Conservation (phyloP, 2,888 invertebrate species). For the Amiota minor region DNA sequence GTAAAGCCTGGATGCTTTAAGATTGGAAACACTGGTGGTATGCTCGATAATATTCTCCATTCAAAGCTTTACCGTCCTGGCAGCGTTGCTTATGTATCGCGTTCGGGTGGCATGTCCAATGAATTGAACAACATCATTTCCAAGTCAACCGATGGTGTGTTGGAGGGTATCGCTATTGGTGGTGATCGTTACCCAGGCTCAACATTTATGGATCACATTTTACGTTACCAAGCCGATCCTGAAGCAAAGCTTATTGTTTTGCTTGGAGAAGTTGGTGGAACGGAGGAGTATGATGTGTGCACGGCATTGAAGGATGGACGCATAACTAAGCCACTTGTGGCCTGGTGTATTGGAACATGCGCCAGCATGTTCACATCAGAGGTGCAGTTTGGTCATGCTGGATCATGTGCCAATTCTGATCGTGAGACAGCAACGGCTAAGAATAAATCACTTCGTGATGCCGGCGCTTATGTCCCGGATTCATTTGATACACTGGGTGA, state of each 20-base stretch:
- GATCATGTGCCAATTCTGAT: constrained; percentile 96
- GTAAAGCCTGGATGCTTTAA: constrained; percentile 99
- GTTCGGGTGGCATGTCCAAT: constrained; percentile 99
- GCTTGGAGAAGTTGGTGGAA: constrained; percentile 98
- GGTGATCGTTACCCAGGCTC: constrained; percentile 99
- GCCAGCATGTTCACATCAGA: constrained; percentile 89
- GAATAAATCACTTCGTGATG: constrained; percentile 86
- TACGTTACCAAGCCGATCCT: constrained; percentile 86
- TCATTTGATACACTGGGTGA: constrained; percentile 95
- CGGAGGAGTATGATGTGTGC: constrained; percentile 97
- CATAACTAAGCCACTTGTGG: constrained; percentile 94
- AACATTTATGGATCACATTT: constrained; percentile 97
- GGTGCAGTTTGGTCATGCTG: constrained; percentile 99
- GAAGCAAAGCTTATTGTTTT: constrained; percentile 95
- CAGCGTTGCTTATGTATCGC: constrained; percentile 97
- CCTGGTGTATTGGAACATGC: constrained; percentile 98
- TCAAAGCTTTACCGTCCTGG: constrained; percentile 97
- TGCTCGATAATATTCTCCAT: constrained; percentile 99
- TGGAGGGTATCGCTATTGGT: constrained; percentile 98
- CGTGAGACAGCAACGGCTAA: constrained; percentile 94
- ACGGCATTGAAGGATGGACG: constrained; percentile 84
- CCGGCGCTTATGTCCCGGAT: constrained; percentile 92
- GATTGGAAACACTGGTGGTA: constrained; percentile 99
- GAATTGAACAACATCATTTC: constrained; percentile 98
- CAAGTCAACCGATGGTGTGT: constrained; percentile 96